Percentiles rank a stretch among this genome's conserved stretches.
These are phyloP conservation scores for Dufourea novaeangliae DNA, from an alignment of 1,140 invertebrate species.

Conservation along the genomic window DNA sequence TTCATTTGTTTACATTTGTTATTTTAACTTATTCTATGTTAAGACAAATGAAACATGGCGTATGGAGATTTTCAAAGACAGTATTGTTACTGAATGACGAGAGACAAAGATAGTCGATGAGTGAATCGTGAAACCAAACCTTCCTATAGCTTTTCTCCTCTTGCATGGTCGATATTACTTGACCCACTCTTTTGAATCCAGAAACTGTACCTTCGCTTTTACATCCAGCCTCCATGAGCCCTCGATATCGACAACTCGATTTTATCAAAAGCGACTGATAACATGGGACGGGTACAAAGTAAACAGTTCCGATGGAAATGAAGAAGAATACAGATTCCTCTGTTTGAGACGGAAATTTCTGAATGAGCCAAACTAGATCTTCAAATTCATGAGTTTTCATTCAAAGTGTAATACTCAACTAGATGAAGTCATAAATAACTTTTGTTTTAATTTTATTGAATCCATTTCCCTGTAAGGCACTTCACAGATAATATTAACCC, in stretches of 20 bases:
- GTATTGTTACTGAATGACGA: slow-evolving; percentile 13
- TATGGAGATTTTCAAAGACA: not conserved
- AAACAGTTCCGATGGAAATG: not conserved
- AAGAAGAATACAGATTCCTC: not conserved
- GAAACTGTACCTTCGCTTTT: slow-evolving; percentile 46
- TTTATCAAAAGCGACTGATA: slow-evolving; percentile 1
- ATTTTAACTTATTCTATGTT: not conserved
- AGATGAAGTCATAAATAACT: no score
- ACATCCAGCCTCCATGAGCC: slow-evolving; percentile 8
- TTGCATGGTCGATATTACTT: slow-evolving; percentile 70
- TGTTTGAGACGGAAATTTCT: no score
- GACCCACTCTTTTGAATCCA: slow-evolving; percentile 65
- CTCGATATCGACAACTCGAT: slow-evolving; percentile 2
- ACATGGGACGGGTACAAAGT: not conserved
- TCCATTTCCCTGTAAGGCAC: no score
- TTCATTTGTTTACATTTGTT: not conserved
- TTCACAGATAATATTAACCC: no score
- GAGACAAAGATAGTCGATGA: slow-evolving; percentile 17
- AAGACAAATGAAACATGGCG: not conserved
- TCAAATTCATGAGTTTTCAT: no score
- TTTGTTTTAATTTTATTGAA: no score
- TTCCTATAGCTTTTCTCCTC: slow-evolving; percentile 16
- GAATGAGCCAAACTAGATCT: no score
- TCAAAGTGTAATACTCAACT: no score
- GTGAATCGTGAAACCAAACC: slow-evolving; percentile 19